Evolutionary conservation across 2,113 vertebrate genomes (phyloP), one percentile per base, ranked within the genome.

Genomic region (Phalacrocorax pelagicus): DNA sequence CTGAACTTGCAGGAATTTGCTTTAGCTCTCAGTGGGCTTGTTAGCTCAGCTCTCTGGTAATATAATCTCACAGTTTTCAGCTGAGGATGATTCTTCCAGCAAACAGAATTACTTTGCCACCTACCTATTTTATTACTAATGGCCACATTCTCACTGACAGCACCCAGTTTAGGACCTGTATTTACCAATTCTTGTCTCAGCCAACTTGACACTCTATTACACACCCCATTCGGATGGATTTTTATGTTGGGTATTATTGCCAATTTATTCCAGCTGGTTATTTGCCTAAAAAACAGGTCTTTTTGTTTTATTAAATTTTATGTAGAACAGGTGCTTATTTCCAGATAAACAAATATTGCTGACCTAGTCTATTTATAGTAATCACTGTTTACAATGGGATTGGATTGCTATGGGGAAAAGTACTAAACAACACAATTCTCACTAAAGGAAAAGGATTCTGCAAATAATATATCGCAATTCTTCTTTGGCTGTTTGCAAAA

Each of bases 191-290:
- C n/a, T 82, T 23, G 22, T 61, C 46, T 32, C 16, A 59, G 42
- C 10, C 32, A 42, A 12, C 32, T 24, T 0, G 0, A 42, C 13
- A 6, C 29, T 84, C 0, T 34, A 52, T 38, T 23, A 14, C 8
- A 40, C 7, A 26, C 5, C 27, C 13, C 12, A 7, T 80, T 61
- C 11, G 5, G 54, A 29, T 42, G 32, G 21, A n/a, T 63, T 89
- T 77, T 81, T 82, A 11, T 74, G 52, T 70, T 22, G 73, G 16
- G 10, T 61, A 27, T 27, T 42, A 17, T 66, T 88, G 9, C 10
- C 27, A 12, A 15, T 57, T 74, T 87, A 44, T 75, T 90, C 24
- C 62, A 79, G 10, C 47, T 55, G 46, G 4, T 42, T 75, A 49
- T 32, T 86, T 90, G 9, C 38, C 46, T 32, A 36, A 47, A 85